phyloP scores from a whole-genome alignment of 1,140 invertebrate genomes.

The Fopius arisanus region DNA sequence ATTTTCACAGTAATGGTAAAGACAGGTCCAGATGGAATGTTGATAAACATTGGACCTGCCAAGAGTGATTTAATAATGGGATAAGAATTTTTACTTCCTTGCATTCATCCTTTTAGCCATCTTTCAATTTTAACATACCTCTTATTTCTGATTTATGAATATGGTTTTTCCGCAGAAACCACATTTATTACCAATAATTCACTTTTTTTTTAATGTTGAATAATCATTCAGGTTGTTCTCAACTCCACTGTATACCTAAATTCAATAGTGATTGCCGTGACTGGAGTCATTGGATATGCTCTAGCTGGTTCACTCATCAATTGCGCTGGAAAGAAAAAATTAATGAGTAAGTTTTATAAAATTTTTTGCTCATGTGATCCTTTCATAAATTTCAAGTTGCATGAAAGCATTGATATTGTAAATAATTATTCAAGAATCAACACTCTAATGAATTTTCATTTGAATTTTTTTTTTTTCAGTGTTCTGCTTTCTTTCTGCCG shows the following conservation, averaged over 20 bases:
- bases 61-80: too few relatives aligned
- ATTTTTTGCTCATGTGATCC: background rate
- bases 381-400: background rate
- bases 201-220: conserved; percentile 16
- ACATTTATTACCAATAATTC: background rate
- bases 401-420: background rate
- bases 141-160: background rate
- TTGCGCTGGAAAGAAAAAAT: conserved; percentile 52
- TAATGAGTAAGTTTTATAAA: conserved; percentile 47
- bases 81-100: too few relatives aligned
- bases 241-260: conserved; percentile 57
- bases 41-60: too few relatives aligned
- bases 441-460: conserved; percentile 36
- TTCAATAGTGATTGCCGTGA: conserved; percentile 58
- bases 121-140: background rate
- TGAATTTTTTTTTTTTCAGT: conserved; percentile 48
- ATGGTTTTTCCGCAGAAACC: background rate
- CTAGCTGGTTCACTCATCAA: conserved; percentile 57
- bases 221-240: conserved; percentile 41
- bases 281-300: conserved; percentile 56
- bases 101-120: too few relatives aligned
- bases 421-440: background rate
- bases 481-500: conserved; percentile 51
- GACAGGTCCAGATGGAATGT: too few relatives aligned
- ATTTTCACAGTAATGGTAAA: too few relatives aligned